A percentile compares a stretch with the other conserved stretches of the same genome.
Evolutionary conservation across 2,888 invertebrate genomes (phyloP).

Genomic region (Teinopalpus imperialis): DNA sequence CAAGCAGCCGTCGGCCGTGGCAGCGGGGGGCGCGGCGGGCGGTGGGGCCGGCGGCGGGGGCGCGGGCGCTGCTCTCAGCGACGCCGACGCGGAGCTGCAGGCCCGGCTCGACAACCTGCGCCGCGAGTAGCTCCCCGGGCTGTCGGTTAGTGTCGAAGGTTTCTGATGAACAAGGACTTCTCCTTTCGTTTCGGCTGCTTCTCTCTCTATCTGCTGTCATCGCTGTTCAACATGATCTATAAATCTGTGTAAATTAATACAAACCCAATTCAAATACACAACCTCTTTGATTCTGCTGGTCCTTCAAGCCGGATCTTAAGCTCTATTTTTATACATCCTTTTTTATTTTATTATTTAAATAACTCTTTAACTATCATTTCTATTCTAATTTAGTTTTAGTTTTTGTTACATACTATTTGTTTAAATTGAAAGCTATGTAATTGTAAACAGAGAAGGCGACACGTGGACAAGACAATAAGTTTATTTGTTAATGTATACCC

Average conservation of each 20-base stretch:
- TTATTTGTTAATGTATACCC: no score
- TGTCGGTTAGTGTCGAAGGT: no score
- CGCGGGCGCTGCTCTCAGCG: slow-evolving; percentile 84
- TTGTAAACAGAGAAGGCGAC: no score
- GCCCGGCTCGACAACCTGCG: slow-evolving; percentile 60
- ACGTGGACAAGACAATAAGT: neutral
- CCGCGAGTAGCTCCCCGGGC: slow-evolving; percentile 58
- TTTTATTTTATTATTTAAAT: no score
- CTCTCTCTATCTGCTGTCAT: slow-evolving; percentile 45
- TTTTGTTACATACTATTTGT: no score
- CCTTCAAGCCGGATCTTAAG: slow-evolving; percentile 6
- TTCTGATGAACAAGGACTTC: no score
- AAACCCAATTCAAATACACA: no score
- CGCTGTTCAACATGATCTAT: neutral
- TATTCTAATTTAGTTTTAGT: neutral
- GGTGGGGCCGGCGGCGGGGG: neutral
- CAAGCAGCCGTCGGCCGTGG: slow-evolving; percentile 80
- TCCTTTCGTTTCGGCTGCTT: no score
- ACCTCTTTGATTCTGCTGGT: neutral
- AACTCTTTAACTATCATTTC: no score
- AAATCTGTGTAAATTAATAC: neutral
- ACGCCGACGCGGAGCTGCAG: slow-evolving; percentile 95
- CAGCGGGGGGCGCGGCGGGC: neutral
- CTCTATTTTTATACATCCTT: no score
- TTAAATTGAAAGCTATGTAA: no score